phyloP scores from a whole-genome alignment of 1,140 invertebrate genomes.

The Aphaenogaster rudis region DNA sequence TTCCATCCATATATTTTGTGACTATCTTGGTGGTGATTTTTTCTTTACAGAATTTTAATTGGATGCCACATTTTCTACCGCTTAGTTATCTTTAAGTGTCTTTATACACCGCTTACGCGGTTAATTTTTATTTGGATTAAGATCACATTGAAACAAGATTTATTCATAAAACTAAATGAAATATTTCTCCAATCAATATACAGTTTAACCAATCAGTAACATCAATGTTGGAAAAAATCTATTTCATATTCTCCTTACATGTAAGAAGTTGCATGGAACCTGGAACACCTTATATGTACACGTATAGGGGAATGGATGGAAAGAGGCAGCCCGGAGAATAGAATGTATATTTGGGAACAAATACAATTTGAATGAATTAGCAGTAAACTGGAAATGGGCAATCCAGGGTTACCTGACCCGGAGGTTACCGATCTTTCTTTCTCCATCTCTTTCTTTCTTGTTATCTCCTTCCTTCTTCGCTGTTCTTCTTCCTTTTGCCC shows the following conservation, averaged over 20 bases:
- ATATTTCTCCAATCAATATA: background rate
- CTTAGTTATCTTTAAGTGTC: background rate
- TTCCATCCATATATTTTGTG: background rate
- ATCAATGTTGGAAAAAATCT: background rate
- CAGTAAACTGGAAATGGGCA: constrained; percentile 83
- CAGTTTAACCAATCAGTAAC: background rate
- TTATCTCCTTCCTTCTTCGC: constrained; percentile 42
- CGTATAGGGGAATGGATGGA: constrained; percentile 23
- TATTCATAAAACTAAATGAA: background rate
- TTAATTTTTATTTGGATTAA: background rate
- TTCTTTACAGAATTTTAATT: background rate
- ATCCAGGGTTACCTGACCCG: constrained; percentile 76
- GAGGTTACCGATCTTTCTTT: constrained; percentile 59
- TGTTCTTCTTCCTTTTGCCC: background rate
- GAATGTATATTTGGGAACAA: constrained; percentile 83
- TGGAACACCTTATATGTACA: background rate
- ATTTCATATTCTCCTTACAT: background rate
- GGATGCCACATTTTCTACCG: background rate
- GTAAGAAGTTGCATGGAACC: constrained; percentile 4
- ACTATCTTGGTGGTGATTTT: background rate
- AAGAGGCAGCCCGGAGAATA: constrained; percentile 68
- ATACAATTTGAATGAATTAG: constrained; percentile 86
- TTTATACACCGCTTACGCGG: background rate
- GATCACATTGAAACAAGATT: background rate
- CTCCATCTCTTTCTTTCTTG: constrained; percentile 38